Conservation (phyloP, 2,113 vertebrate species). For the Podiceps cristatus region DNA sequence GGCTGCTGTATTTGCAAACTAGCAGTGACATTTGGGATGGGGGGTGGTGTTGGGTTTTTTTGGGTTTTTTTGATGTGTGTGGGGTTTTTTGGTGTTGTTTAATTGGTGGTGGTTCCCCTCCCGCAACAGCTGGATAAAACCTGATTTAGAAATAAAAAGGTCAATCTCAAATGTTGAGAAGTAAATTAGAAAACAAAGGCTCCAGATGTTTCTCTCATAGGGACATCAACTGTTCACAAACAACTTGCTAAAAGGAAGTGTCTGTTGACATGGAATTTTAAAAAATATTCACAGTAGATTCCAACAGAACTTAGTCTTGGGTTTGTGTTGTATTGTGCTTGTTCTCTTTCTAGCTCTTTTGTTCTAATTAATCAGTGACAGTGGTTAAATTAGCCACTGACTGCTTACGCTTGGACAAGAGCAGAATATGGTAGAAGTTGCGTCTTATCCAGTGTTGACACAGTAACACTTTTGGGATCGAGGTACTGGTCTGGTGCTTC, state of each 20-base stretch:
- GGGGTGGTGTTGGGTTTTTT: no score
- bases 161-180: constrained; percentile 3
- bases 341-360: neutral
- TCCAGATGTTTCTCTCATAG: constrained; percentile 55
- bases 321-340: neutral
- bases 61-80: no score
- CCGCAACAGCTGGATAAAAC: neutral
- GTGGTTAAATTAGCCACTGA: neutral
- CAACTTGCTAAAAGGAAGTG: constrained; percentile 46
- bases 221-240: constrained; percentile 34
- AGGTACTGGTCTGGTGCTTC: neutral
- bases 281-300: constrained; percentile 27
- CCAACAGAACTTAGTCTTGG: neutral
- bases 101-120: no score
- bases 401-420: neutral
- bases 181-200: constrained; percentile 21
- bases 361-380: neutral
- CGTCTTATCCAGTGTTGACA: neutral
- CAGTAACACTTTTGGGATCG: neutral
- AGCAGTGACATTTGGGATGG: neutral
- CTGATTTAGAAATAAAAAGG: constrained; percentile 31
- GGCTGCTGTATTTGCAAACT: neutral
- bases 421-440: neutral
- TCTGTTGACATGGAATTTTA: constrained; percentile 32
- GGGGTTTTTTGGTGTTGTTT: no score